These are phyloP conservation scores for Lepidurus apus DNA, from an alignment of 1,140 invertebrate species.

Conservation along the genomic window DNA sequence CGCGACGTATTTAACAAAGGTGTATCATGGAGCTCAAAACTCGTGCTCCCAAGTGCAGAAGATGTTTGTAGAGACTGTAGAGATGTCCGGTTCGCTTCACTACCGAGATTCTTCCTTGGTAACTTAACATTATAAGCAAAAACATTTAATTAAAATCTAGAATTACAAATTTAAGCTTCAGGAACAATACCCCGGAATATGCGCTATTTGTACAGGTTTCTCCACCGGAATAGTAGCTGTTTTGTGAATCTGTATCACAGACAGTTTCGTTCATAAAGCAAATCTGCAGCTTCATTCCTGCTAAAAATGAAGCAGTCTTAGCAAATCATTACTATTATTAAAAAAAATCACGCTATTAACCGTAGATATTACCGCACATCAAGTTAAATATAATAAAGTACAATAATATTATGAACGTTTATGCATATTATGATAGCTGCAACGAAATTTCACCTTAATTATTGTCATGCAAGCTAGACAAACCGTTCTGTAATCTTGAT, in stretches of 20 bases:
- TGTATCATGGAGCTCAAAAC: no score
- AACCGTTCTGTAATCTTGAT: conserved; percentile 77
- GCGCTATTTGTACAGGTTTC: not conserved
- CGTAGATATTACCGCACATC: no score
- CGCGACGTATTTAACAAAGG: not conserved
- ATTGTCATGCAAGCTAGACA: conserved; percentile 37
- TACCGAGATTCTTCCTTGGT: not conserved
- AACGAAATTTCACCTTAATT: not conserved
- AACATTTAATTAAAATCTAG: no score
- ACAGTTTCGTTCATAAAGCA: conserved; percentile 92
- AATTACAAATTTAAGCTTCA: not conserved
- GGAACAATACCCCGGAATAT: not conserved
- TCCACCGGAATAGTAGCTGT: conserved; percentile 35
- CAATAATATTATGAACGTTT: not conserved
- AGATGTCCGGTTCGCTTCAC: not conserved
- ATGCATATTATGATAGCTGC: conserved; percentile 34
- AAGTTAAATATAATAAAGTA: not conserved
- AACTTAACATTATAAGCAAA: not conserved
- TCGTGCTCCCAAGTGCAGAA: no score
- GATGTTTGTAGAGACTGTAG: not conserved
- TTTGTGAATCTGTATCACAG: conserved; percentile 54
- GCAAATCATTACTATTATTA: not conserved
- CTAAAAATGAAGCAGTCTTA: conserved; percentile 40
- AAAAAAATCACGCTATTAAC: not conserved
- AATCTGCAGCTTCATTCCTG: conserved; percentile 87